These are phyloP conservation scores for Coryphaenoides rupestris DNA, from an alignment of 2,113 vertebrate species.

Conservation along the genomic window DNA sequence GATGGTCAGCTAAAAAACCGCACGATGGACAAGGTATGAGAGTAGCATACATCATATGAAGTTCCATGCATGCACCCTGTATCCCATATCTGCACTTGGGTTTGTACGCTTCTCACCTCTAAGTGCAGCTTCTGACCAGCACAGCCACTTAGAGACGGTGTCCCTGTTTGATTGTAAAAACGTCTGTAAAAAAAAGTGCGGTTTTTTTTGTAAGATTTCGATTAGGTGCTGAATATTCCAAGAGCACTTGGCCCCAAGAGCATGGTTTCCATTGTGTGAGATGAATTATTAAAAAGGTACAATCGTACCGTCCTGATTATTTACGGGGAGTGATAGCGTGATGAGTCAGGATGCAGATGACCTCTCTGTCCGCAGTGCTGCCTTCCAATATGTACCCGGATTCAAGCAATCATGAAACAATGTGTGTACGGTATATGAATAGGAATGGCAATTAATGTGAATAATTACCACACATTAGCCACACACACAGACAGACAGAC, in stretches of 20 bases:
- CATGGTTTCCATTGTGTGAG: slow-evolving; percentile 3
- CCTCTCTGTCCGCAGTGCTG: slow-evolving; percentile 6
- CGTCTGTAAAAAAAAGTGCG: too few species aligned
- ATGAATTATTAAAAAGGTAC: slow-evolving; percentile 45
- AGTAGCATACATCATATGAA: not conserved
- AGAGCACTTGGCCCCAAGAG: slow-evolving; percentile 8
- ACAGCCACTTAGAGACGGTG: too few species aligned
- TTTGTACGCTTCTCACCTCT: too few species aligned
- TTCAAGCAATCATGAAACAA: slow-evolving; percentile 3
- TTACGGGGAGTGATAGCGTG: slow-evolving; percentile 3
- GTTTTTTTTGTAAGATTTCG: not conserved
- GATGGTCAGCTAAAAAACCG: slow-evolving; percentile 5
- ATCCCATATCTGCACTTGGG: too few species aligned
- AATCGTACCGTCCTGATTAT: slow-evolving; percentile 8
- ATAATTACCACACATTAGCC: too few species aligned
- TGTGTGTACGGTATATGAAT: slow-evolving; percentile 3
- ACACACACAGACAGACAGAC: too few species aligned
- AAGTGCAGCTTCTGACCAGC: too few species aligned
- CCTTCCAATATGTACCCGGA: slow-evolving; percentile 1
- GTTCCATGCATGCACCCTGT: too few species aligned
- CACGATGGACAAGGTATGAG: not conserved
- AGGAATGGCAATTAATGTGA: too few species aligned
- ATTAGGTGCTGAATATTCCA: slow-evolving; percentile 35
- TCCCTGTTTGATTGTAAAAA: too few species aligned
- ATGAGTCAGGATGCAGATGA: slow-evolving; percentile 4